phyloP scores from a whole-genome alignment of 1,140 invertebrate genomes.

The Calliphora vicina region DNA sequence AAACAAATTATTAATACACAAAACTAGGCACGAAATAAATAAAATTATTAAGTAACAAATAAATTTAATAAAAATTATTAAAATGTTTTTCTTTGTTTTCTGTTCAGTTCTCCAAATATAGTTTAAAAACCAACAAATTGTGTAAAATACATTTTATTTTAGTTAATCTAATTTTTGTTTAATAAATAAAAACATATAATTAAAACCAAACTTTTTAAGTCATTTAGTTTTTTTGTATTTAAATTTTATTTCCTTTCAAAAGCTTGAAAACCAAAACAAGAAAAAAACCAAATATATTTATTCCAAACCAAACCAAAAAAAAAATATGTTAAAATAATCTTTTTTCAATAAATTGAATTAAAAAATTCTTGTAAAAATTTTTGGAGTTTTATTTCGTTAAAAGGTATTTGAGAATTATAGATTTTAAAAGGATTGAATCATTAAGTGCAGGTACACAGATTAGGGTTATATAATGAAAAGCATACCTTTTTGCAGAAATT shows the following conservation, averaged over 20 bases:
- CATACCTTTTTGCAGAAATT: too few species aligned
- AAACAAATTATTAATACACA: slow-evolving; percentile 16
- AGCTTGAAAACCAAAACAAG: background rate
- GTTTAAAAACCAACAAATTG: background rate
- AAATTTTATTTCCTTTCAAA: background rate
- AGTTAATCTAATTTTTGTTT: background rate
- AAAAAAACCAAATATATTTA: slow-evolving; percentile 26
- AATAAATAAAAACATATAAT: too few species aligned
- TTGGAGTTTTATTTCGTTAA: background rate
- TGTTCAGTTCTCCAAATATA: background rate
- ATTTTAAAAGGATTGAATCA: too few species aligned
- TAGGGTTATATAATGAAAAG: too few species aligned
- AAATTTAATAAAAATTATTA: background rate
- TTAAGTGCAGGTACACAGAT: too few species aligned
- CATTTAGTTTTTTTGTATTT: background rate
- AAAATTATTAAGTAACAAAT: slow-evolving; percentile 15
- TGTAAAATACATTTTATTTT: slow-evolving; percentile 27
- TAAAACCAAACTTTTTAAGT: too few species aligned
- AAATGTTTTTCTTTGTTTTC: background rate
- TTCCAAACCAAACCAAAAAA: background rate
- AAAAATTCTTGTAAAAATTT: slow-evolving; percentile 19
- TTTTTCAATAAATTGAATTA: slow-evolving; percentile 29
- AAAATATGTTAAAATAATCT: slow-evolving; percentile 4
- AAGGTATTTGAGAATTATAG: background rate
- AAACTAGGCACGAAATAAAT: slow-evolving; percentile 30